Base-by-base conservation (phyloP, 1,140 invertebrate species). In the Tetraneura akinire region DNA sequence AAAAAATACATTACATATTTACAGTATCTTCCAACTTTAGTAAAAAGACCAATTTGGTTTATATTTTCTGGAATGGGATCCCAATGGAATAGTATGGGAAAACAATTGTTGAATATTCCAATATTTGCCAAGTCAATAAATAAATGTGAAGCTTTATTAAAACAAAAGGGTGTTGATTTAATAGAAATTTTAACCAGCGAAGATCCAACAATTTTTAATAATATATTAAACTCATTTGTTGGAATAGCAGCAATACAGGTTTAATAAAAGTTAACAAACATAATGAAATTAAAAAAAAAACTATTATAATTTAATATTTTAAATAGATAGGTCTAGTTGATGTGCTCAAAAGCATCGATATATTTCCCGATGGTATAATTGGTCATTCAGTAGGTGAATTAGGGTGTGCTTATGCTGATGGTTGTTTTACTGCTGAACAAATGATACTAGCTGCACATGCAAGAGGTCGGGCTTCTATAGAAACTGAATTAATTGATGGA, bases 191-290 rank as follows among this genome's bases (percentile, higher is more conserved):
- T 91, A 9, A 87, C 87, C 70, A 87, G 85, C 60, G 84, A 85
- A 4, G 86, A 88, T 57, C 86, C 87, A 18, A 83, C 83, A 14
- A 86, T 86, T 9, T 86, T 88, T 83, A 85, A 89, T 70, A 85
- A 88, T 81, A 88, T 87, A 37, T 81, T 91, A 9, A 87, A 91
- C 82, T 89, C 90, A 5, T 92, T 94, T 84, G 88, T 94, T 66
- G 89, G 89, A 45, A 93, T 93, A 83, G 90, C 91, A 70, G 93
- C 95, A n/a, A 91, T 98, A 80, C 93, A 94, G 87, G 91, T 92
- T 84, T 82, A 82, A 64, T 66, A 23, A 53, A 51, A 80, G 21
- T 60, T 6, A 16, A 45, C n/a, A 10, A 1, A 18, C n/a, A 1
- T 62, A 57, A 32, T 21, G 13, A 16, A 1, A 21, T 49, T 55